Base-by-base conservation (phyloP, 2,888 invertebrate species). In the Nomada lathburiana region DNA sequence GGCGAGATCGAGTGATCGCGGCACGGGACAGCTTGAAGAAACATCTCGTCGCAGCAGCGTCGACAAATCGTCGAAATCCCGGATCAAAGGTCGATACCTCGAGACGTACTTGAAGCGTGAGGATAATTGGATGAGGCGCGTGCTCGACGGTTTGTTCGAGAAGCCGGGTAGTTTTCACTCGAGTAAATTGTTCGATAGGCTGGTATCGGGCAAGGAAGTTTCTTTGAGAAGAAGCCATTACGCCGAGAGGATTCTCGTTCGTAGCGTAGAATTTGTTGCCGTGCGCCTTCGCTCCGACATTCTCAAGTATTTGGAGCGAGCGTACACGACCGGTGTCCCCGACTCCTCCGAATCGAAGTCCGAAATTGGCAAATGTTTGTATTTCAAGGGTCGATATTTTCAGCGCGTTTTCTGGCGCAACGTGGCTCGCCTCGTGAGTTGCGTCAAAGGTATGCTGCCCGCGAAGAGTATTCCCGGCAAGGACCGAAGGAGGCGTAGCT, bases 41-140 rank as follows among this genome's bases (percentile, higher is more conserved):
- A 7, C 11, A 7, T 36, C 44, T 18, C 70, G 74, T 44, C 83
- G 83, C 20, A 44, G 11, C 50, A 64, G 64, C 70, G 18, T 71
- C 26, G 78, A 68, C 53, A 67, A 20, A 52, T 63, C 29, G 9
- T 9, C 57, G 36, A 74, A 26, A 18, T 57, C 29, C 55, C 68
- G 82, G 47, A 79, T 77, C 44, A 82, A 79, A 47, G 87, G 79
- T 76, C 76, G 65, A 44, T 88, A 84, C 55, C 62, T 86, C 2
- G 86, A 88, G 65, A 80, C 62, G 42, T 82, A 82, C 47, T 60
- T 76, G 42, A 85, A 76, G 42, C 76, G 76, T 9, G 76, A 83
- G 13, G 70, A 78, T 29, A 67, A 71, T 64, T 81, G 80, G 76
- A 70, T 70, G 23, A 75, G 63, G 23, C 71, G 65, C 1, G 42